A percentile compares a stretch with the other conserved stretches of the same genome.
Evolutionary conservation across 2,888 invertebrate species (phyloP).

Genomic region (Hydrotaea cyrtoneurina): DNA sequence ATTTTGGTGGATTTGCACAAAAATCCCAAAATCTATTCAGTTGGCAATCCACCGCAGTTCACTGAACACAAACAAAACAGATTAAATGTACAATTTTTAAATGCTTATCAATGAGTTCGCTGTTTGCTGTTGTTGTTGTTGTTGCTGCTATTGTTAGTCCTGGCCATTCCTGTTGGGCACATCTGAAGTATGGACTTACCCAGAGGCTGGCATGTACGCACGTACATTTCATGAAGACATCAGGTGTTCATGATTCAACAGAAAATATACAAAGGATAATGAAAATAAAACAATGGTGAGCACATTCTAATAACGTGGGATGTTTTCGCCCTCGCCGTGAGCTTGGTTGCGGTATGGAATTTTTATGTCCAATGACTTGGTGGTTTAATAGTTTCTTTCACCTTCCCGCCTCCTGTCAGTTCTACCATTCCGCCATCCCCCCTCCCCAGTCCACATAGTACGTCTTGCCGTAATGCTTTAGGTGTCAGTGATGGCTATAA

Average conservation of each 20-base stretch:
- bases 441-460: no score
- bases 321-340: not conserved
- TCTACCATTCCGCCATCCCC: not conserved
- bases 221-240: slow-evolving; percentile 71
- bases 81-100: slow-evolving; percentile 31
- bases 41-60: slow-evolving; percentile 1
- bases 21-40: not conserved
- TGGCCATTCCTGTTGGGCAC: not conserved
- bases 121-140: slow-evolving; percentile 19
- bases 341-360: slow-evolving; percentile 33
- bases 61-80: not conserved
- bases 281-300: slow-evolving; percentile 42
- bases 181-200: not conserved
- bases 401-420: not conserved
- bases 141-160: not conserved
- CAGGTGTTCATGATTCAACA: slow-evolving; percentile 78
- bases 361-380: slow-evolving; percentile 57
- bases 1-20: not conserved
- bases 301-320: slow-evolving; percentile 25
- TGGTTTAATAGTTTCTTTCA: slow-evolving; percentile 50
- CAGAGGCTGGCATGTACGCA: not conserved
- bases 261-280: slow-evolving; percentile 73
- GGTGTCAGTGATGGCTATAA: slow-evolving; percentile 46
- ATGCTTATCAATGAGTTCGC: slow-evolving; percentile 47
- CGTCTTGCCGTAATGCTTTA: slow-evolving; percentile 26